Base-by-base conservation (phyloP, 1,140 invertebrate species). In the Orussus abietinus region DNA sequence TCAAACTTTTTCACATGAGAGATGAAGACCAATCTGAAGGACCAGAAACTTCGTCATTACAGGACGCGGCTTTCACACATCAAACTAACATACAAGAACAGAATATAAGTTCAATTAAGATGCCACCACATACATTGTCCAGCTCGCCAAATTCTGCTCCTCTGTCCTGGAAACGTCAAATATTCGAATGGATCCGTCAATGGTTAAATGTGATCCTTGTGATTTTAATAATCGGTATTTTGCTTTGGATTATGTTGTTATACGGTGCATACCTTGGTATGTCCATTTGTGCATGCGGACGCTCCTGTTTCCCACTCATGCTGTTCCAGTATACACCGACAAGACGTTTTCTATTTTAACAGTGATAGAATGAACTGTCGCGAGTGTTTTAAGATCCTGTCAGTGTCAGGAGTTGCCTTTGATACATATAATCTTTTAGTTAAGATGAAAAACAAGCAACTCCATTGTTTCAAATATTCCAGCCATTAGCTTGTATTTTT, bases 251-350 rank as follows among this genome's bases (percentile, higher is more conserved):
- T 12, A 37, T 36, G 31, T 18, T 50, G 9, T 20, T 50, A 9
- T 42, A 34, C 14, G 48, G 48, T 12, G 31, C 45, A 14, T 17
- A 46, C 10, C 18, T 50, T 26, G 44, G 48, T 12, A 43, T 40
- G 6, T 38, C 44, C 14, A 15, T 45, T 5, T 50, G 48, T 18
- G 20, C 20, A 5, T 22, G 31, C 21, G 43, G 43, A 22, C 29
- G 33, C 10, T 18, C 17, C 13, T 13, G 18, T 18, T 42, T 42
- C 13, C 43, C 48, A 11, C 38, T 50, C 18, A 20, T 42, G 7
- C 15, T 21, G 17, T 6, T 29, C n/a, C 13, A 26, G 11, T 38
- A 34, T 18, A 14, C 32, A 14, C 26, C 9, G 5, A 13, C 31
- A 5, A 29, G 34, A 17, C 26, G 19, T 21, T 12, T 29, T 12